Percentiles rank a stretch among this genome's conserved stretches.
Conservation (phyloP, 2,888 invertebrate species). For the Hololepta plana region DNA sequence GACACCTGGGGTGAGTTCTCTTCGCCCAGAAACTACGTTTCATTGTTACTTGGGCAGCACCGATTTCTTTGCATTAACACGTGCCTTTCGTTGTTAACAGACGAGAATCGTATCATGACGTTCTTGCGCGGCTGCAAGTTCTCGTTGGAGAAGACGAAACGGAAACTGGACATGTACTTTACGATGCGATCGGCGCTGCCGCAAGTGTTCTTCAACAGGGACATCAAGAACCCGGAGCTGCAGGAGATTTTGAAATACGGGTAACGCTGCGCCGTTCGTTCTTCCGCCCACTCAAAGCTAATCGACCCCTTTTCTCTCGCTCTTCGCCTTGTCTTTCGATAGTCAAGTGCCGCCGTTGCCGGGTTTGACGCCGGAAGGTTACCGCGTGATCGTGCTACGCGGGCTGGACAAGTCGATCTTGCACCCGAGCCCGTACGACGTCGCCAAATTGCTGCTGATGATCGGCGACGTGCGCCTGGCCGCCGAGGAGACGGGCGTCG, state of each 20-base stretch:
- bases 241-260: slow-evolving; percentile 46
- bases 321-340: slow-evolving; percentile 16
- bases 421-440: slow-evolving; percentile 54
- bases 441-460: slow-evolving; percentile 70
- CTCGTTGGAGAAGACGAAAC: slow-evolving; percentile 69
- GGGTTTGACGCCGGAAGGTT: slow-evolving; percentile 62
- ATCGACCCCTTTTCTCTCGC: slow-evolving; percentile 1
- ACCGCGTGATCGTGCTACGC: slow-evolving; percentile 57
- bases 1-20: slow-evolving; percentile 37
- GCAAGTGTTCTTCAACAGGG: slow-evolving; percentile 63
- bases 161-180: slow-evolving; percentile 75
- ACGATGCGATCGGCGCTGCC: slow-evolving; percentile 70
- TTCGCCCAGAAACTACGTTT: slow-evolving; percentile 1
- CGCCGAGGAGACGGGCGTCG: slow-evolving; percentile 64
- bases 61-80: slow-evolving; percentile 1
- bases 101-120: slow-evolving; percentile 61
- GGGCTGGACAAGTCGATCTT: slow-evolving; percentile 51
- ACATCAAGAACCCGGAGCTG: slow-evolving; percentile 54
- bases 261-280: no score
- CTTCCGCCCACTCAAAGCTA: no score
- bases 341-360: slow-evolving; percentile 67
- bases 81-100: slow-evolving; percentile 25
- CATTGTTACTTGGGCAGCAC: no score
- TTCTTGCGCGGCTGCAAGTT: slow-evolving; percentile 76
- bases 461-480: slow-evolving; percentile 63